These are phyloP conservation scores for Tetramorium bicarinatum DNA, from an alignment of 2,888 invertebrate genomes.

Conservation along the genomic window DNA sequence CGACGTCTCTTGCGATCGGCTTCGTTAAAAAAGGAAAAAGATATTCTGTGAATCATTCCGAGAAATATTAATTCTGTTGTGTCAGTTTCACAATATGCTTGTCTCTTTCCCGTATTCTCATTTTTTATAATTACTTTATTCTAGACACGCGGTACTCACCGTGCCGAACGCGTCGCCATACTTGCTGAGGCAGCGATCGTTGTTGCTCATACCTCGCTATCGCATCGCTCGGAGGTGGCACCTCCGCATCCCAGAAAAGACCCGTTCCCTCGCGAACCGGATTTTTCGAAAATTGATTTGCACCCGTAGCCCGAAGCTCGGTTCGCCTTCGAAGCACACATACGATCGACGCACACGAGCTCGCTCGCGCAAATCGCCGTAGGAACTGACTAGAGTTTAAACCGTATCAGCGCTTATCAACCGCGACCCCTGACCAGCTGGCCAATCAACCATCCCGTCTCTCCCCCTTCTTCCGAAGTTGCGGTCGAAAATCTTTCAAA, in stretches of 20 bases:
- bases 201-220: slow-evolving; percentile 51
- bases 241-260: not conserved
- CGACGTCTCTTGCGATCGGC: not conserved
- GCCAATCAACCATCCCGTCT: slow-evolving; percentile 60
- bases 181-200: slow-evolving; percentile 45
- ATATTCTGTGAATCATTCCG: not conserved
- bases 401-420: slow-evolving; percentile 75
- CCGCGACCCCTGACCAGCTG: slow-evolving; percentile 78
- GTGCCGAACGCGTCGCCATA: slow-evolving; percentile 48
- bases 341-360: slow-evolving; percentile 43
- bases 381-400: slow-evolving; percentile 77
- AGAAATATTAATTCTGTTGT: not conserved
- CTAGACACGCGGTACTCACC: slow-evolving; percentile 59
- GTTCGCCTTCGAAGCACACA: not conserved
- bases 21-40: not conserved
- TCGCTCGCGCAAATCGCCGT: slow-evolving; percentile 65
- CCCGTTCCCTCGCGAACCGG: too few relatives aligned
- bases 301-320: not conserved
- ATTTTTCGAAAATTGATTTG: not conserved
- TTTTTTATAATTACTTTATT: not conserved
- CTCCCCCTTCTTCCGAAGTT: not conserved
- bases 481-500: slow-evolving; percentile 26
- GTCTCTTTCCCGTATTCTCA: too few relatives aligned
- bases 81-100: not conserved
- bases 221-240: not conserved